phyloP scores from a whole-genome alignment of 2,888 invertebrate species.

The Tenthredo livida region DNA sequence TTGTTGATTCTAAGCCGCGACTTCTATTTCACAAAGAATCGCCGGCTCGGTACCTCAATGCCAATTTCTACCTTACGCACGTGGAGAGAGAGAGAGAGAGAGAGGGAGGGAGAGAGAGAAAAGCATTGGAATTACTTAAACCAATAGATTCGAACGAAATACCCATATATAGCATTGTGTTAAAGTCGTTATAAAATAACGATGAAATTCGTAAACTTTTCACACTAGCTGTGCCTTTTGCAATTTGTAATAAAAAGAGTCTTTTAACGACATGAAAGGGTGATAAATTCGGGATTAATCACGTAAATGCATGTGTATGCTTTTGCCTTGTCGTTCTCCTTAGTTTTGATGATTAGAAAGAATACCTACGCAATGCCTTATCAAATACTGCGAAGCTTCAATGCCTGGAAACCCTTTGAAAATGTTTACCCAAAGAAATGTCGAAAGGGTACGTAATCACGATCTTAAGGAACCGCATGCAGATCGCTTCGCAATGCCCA shows the following conservation, averaged over 20 bases:
- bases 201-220: neutral
- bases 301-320: neutral
- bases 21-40: conserved; percentile 10
- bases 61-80: neutral
- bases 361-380: neutral
- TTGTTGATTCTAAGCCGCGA: conserved; percentile 10
- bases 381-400: neutral
- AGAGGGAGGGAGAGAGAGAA: no score
- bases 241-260: neutral
- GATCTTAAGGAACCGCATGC: neutral
- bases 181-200: neutral
- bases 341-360: neutral
- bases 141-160: neutral
- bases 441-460: neutral
- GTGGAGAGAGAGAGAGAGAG: neutral
- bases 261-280: neutral
- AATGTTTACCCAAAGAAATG: neutral
- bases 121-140: neutral
- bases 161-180: neutral
- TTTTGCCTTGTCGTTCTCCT: neutral
- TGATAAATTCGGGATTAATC: neutral
- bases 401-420: neutral
- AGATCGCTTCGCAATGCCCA: neutral
- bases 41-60: neutral
- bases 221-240: neutral